Evolutionary conservation across 2,888 invertebrate genomes (phyloP).

Genomic region (Drosophila ezoana): DNA sequence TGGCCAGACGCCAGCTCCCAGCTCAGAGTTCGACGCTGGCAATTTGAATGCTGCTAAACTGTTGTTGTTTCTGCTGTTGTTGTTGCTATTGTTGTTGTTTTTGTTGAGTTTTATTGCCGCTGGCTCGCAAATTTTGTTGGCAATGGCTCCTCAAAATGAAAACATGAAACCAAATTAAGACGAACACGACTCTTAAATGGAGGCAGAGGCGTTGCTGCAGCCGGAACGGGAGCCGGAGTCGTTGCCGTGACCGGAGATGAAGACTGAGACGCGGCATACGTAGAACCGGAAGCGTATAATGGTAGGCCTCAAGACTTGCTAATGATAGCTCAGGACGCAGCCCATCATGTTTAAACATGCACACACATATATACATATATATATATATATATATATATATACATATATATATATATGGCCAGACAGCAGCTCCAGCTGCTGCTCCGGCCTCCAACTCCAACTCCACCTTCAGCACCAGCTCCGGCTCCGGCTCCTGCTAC

Average conservation of each 20-base stretch:
- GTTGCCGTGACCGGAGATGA: slow-evolving; percentile 10
- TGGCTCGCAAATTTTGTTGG: slow-evolving; percentile 50
- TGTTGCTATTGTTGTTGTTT: slow-evolving; percentile 25
- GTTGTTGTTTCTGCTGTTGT: slow-evolving; percentile 23
- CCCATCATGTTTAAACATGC: not conserved
- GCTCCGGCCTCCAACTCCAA: not conserved
- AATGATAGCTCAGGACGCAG: slow-evolving; percentile 48
- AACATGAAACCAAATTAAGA: slow-evolving; percentile 75
- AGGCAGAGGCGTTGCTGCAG: slow-evolving; percentile 5
- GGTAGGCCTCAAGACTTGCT: slow-evolving; percentile 48
- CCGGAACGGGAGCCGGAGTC: not conserved
- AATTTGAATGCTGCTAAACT: slow-evolving; percentile 56
- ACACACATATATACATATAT: not conserved
- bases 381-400: not conserved
- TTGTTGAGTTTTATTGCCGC: slow-evolving; percentile 65
- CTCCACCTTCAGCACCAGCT: not conserved
- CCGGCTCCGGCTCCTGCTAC: not conserved
- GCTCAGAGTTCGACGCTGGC: slow-evolving; percentile 17
- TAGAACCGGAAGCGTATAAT: slow-evolving; percentile 51
- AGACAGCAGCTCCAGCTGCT: slow-evolving; percentile 1
- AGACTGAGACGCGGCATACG: slow-evolving; percentile 11
- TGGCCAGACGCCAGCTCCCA: slow-evolving; percentile 9
- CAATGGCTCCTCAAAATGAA: slow-evolving; percentile 66
- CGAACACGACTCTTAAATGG: slow-evolving; percentile 49
- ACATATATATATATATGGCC: not conserved